Evolutionary conservation across 2,888 invertebrate species (phyloP).

Genomic region (Plutella xylostella): DNA sequence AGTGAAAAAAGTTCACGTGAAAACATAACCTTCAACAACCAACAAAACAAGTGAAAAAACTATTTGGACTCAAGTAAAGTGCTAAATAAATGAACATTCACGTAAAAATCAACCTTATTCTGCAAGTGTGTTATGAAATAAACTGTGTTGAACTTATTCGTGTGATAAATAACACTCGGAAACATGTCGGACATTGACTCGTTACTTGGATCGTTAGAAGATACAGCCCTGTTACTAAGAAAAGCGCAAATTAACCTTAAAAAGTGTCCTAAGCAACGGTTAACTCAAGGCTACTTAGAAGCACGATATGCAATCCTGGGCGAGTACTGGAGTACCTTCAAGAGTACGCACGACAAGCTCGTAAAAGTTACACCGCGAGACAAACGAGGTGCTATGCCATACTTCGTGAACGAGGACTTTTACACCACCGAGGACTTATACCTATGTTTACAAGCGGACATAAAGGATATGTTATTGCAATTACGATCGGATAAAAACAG

Average conservation of each 20-base stretch:
- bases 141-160: too few relatives aligned
- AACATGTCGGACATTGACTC: too few relatives aligned
- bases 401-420: conserved; percentile 13
- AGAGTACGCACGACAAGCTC: conserved; percentile 9
- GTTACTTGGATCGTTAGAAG: conserved; percentile 8
- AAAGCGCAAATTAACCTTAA: conserved; percentile 13
- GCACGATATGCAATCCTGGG: conserved; percentile 6
- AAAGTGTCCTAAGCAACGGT: conserved; percentile 14
- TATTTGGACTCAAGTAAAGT: too few relatives aligned
- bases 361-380: conserved; percentile 4
- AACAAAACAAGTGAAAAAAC: too few relatives aligned
- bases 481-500: background rate
- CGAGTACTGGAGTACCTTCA: conserved; percentile 11
- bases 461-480: background rate
- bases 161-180: too few relatives aligned
- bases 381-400: background rate
- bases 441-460: background rate
- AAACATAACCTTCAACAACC: too few relatives aligned
- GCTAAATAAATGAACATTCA: too few relatives aligned
- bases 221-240: conserved; percentile 9
- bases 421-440: conserved; percentile 11
- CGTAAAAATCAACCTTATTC: too few relatives aligned
- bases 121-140: too few relatives aligned
- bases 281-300: conserved; percentile 13
- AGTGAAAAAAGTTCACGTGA: too few relatives aligned